Evolutionary conservation across 1,140 invertebrate species (phyloP), one percentile per base, ranked within the genome.

Genomic region (Eumaeus atala): DNA sequence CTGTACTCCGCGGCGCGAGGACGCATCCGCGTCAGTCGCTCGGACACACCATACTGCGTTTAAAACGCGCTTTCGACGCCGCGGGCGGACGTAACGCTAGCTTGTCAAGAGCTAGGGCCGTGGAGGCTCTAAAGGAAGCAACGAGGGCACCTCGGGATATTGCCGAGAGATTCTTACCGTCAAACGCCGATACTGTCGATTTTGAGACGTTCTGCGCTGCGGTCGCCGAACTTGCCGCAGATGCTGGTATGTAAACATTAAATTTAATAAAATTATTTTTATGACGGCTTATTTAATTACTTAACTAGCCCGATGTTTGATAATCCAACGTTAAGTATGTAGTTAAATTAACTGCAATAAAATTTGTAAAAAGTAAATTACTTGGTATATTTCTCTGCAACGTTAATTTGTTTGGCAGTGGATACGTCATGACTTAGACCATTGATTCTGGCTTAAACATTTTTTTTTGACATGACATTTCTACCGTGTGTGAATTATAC

Each of bases 121-220:
- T 84, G 9, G 77, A 80, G 17, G 80, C 78, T 18, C 55, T 84
- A 6, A 64, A 56, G n/a, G 82, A 85, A 11, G 72, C 76, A 17
- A 84, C 80, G 16, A 59, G 71, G 33, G 73, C 70, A 11, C 56
- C 74, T 0, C 62, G 64, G 0, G 68, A 78, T 0, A 40, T 71
- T 18, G 79, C 73, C 8, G 83, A 84, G 7, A 60, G 72, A 1
- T 72, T 67, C 49, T 58, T 85, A 12, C 77, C 77, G 4, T 62
- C 69, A 5, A 57, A 61, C 28, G 52, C 63, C 0, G 77, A 78
- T 33, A 49, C 61, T 1, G 68, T 88, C 12, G 85, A 87, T 59
- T 91, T 90, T 72, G 89, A 91, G 64, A 84, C 85, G 4, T 91
- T 91, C 70, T 90, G 89, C 63, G 87, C 87, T 0, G 75, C 90